These are phyloP conservation scores for Anguilla japonica DNA, from an alignment of 2,113 vertebrate species.

Conservation along the genomic window DNA sequence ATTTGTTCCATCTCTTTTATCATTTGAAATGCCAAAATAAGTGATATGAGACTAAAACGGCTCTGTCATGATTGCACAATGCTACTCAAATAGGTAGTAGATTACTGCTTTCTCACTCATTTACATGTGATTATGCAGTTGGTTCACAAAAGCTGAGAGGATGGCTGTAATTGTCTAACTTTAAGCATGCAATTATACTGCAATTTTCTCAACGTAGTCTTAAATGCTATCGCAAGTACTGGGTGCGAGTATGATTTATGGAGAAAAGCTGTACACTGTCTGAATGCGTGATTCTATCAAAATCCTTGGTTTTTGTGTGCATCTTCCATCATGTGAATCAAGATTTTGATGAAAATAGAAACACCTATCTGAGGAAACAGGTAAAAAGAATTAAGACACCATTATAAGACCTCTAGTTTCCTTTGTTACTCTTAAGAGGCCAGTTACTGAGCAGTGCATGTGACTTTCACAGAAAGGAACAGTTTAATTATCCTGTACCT, in stretches of 20 bases:
- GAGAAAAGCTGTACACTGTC: constrained; percentile 35
- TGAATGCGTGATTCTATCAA: constrained; percentile 27
- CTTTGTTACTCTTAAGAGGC: constrained; percentile 33
- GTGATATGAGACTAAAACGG: constrained; percentile 57
- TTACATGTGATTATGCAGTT: constrained; percentile 72
- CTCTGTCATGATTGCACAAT: constrained; percentile 54
- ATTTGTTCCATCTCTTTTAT: constrained; percentile 42
- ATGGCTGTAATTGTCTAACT: constrained; percentile 65
- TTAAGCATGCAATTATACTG: constrained; percentile 66
- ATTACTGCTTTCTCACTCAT: constrained; percentile 60
- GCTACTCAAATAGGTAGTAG: constrained; percentile 62
- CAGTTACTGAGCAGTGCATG: constrained; percentile 14
- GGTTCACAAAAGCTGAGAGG: constrained; percentile 55
- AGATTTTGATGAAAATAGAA: constrained; percentile 23
- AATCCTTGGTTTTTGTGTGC: constrained; percentile 30
- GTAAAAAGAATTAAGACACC: constrained; percentile 20
- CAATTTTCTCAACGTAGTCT: constrained; percentile 64
- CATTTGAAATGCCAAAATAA: constrained; percentile 54
- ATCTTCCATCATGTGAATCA: constrained; percentile 20
- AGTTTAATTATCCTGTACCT: constrained; percentile 52
- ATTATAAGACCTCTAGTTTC: constrained; percentile 27
- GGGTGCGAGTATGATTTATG: constrained; percentile 58
- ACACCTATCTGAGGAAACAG: constrained; percentile 6
- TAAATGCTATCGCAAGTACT: constrained; percentile 47
- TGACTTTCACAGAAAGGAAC: constrained; percentile 8